Conservation (phyloP, 2,888 invertebrate species). For the Idaea dimidiata region DNA sequence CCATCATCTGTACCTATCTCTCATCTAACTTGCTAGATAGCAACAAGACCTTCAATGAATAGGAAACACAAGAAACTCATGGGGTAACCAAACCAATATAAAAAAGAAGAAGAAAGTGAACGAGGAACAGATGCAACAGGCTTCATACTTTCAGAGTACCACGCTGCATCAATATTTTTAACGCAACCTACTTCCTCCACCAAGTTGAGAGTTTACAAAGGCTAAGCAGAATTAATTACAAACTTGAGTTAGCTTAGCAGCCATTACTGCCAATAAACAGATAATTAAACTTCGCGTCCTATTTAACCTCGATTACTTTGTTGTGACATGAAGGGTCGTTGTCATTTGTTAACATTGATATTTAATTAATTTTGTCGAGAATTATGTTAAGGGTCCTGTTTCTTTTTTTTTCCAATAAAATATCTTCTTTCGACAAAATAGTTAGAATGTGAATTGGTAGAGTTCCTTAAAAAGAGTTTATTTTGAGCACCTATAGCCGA, state of each 20-base stretch:
- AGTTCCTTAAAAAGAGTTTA: too few species aligned
- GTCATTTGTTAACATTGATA: neutral
- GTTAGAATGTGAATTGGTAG: too few species aligned
- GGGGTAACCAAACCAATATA: too few species aligned
- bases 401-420: too few species aligned
- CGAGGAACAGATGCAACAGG: too few species aligned
- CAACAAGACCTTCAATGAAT: too few species aligned
- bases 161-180: conserved; percentile 10
- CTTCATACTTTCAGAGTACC: conserved; percentile 14
- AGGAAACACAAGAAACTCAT: too few species aligned
- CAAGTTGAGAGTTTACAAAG: conserved; percentile 14
- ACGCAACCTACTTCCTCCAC: conserved; percentile 12
- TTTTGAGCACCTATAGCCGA: too few species aligned
- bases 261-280: neutral
- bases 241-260: conserved; percentile 7
- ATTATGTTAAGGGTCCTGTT: neutral
- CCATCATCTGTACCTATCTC: too few species aligned
- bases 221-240: conserved; percentile 16
- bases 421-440: too few species aligned
- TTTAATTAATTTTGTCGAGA: neutral
- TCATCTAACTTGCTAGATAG: too few species aligned
- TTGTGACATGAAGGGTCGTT: conserved; percentile 1
- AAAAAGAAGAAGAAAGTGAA: too few species aligned
- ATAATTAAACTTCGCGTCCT: conserved; percentile 3
- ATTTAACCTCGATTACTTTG: neutral